Conservation (phyloP, 2,888 invertebrate genomes). For the Dicycla oo region DNA sequence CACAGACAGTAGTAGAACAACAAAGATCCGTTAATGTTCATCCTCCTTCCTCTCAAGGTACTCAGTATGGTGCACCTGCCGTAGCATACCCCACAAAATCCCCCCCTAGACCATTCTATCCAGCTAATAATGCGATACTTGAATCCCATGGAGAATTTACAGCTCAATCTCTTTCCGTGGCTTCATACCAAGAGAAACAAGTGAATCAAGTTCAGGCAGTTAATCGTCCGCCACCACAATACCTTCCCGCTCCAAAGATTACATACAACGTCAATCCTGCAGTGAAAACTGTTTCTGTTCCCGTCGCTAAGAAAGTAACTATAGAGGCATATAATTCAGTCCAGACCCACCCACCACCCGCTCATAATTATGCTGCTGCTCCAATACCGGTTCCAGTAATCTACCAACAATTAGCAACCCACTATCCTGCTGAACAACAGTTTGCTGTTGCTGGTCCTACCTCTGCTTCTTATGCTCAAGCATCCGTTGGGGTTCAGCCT, state of each 20-base stretch:
- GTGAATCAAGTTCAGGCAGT: conserved; percentile 24
- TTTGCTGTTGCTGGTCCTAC: conserved; percentile 15
- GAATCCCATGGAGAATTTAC: conserved; percentile 23
- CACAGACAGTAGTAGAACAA: conserved; percentile 13
- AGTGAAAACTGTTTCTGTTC: conserved; percentile 12
- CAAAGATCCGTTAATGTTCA: conserved; percentile 20
- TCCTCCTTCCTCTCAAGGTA: neutral
- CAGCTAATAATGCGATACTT: conserved; percentile 21
- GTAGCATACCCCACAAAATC: conserved; percentile 1
- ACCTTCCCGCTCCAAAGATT: conserved; percentile 12
- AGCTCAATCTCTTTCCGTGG: conserved; percentile 2
- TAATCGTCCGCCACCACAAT: conserved; percentile 1
- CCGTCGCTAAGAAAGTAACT: conserved; percentile 27
- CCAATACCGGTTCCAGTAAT: conserved; percentile 55
- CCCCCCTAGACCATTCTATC: conserved; percentile 17
- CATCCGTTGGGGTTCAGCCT: conserved; percentile 2
- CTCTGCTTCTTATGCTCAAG: conserved; percentile 19
- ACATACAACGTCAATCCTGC: conserved; percentile 23
- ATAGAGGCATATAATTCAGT: conserved; percentile 47
- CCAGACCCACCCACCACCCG: conserved; percentile 41
- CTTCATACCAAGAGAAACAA: conserved; percentile 26
- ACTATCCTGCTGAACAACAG: conserved; percentile 11
- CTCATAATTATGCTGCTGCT: conserved; percentile 39
- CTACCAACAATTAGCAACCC: conserved; percentile 18
- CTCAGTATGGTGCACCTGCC: neutral